Percentiles rank a stretch among this genome's conserved stretches.
These are phyloP conservation scores for Asobara japonica DNA, from an alignment of 1,140 invertebrate genomes.

Conservation along the genomic window DNA sequence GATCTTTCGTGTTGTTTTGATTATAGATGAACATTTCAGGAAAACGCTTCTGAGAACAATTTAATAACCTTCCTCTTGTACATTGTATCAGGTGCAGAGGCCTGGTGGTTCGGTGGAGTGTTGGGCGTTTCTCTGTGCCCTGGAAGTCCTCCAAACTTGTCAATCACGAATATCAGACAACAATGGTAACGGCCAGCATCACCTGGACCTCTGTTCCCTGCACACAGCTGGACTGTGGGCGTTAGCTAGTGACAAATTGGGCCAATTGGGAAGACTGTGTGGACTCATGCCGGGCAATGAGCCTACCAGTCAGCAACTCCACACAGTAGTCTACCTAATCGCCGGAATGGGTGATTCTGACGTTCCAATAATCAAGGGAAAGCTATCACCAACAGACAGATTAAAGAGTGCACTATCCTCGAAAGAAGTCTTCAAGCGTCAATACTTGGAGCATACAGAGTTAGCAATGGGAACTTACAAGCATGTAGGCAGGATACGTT, in stretches of 20 bases:
- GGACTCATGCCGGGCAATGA: slow-evolving; percentile 89
- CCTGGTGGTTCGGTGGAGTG: slow-evolving; percentile 87
- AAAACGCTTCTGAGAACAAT: no score
- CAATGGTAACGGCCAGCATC: slow-evolving; percentile 74
- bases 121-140: slow-evolving; percentile 92
- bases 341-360: slow-evolving; percentile 87
- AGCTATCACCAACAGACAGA: slow-evolving; percentile 81
- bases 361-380: slow-evolving; percentile 65
- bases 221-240: slow-evolving; percentile 92
- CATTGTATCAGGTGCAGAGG: no score
- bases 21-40: no score
- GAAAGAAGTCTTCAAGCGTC: slow-evolving; percentile 87
- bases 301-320: slow-evolving; percentile 86
- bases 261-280: slow-evolving; percentile 87
- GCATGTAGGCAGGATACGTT: slow-evolving; percentile 87
- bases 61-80: no score
- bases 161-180: slow-evolving; percentile 73
- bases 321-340: slow-evolving; percentile 88
- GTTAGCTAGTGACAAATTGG: slow-evolving; percentile 91
- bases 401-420: slow-evolving; percentile 92
- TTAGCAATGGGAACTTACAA: slow-evolving; percentile 97
- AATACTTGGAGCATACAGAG: slow-evolving; percentile 93
- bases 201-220: slow-evolving; percentile 76
- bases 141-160: slow-evolving; percentile 87
- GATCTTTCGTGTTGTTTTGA: no score